Evolutionary conservation across 2,888 invertebrate genomes (phyloP).

Genomic region (Callimorpha dominula): DNA sequence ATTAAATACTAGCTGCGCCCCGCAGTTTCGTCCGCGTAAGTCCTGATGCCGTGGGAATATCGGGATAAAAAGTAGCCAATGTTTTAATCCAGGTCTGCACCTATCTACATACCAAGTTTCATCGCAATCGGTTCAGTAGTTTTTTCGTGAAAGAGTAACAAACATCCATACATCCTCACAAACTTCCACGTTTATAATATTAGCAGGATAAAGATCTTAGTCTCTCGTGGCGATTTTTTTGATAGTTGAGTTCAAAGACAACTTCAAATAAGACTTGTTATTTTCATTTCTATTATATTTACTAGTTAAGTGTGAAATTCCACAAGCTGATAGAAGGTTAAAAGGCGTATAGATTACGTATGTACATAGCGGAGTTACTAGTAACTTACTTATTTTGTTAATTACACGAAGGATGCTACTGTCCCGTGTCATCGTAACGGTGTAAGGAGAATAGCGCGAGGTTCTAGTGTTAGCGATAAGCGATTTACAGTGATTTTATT

Average conservation of each 20-base stretch:
- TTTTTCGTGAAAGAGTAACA: no score
- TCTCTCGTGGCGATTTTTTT: neutral
- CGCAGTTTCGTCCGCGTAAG: no score
- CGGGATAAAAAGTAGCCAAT: no score
- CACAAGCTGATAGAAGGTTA: neutral
- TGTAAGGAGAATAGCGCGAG: conserved; percentile 35
- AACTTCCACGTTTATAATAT: no score
- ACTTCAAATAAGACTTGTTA: neutral
- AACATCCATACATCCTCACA: no score
- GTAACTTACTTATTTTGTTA: conserved; percentile 23
- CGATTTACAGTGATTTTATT: neutral
- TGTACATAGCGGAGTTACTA: conserved; percentile 32
- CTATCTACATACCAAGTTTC: no score
- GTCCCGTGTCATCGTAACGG: conserved; percentile 35
- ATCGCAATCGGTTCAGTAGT: no score
- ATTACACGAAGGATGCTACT: conserved; percentile 40
- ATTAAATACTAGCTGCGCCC: no score
- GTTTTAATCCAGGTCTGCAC: no score
- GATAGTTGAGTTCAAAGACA: neutral
- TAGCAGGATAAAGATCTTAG: no score
- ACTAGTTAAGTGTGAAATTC: conserved; percentile 16
- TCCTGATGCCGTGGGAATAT: no score
- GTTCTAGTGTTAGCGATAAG: conserved; percentile 20
- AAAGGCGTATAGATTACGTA: neutral
- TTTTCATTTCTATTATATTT: neutral